Evolutionary conservation across 2,797 vertebrate genomes (phyloP).

Genomic region (Echeneis naucrates): DNA sequence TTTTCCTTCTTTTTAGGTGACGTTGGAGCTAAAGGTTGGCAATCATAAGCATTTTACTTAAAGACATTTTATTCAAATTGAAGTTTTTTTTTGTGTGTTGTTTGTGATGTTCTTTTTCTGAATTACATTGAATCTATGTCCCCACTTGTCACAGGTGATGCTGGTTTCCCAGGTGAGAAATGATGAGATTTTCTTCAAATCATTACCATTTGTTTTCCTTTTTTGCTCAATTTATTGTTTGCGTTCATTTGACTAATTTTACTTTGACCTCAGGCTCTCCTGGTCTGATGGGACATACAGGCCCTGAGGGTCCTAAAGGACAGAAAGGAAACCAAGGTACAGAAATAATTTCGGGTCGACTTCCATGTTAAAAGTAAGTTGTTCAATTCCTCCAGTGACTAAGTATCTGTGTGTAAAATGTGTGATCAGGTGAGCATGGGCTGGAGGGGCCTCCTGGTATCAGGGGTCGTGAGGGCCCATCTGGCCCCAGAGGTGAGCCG

Average conservation of each 20-base stretch:
- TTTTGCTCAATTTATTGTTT: too few relatives aligned
- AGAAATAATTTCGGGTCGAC: constrained; percentile 12
- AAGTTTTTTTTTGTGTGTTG: too few relatives aligned
- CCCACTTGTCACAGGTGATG: constrained; percentile 85
- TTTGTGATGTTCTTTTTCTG: neutral
- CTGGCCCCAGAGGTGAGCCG: constrained; percentile 90
- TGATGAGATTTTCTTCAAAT: neutral
- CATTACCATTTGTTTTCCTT: constrained; percentile 5
- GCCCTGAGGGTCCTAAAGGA: constrained; percentile 92
- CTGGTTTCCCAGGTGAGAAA: constrained; percentile 89
- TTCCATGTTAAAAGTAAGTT: neutral
- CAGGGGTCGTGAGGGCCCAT: constrained; percentile 91
- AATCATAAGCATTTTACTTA: too few relatives aligned
- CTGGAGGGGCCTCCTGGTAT: constrained; percentile 88
- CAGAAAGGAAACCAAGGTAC: constrained; percentile 94
- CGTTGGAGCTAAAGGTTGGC: constrained; percentile 73
- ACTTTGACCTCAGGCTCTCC: constrained; percentile 82
- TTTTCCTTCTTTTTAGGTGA: constrained; percentile 69
- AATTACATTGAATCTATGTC: constrained; percentile 8
- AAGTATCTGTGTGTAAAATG: constrained; percentile 16
- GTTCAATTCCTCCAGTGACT: neutral
- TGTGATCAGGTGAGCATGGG: constrained; percentile 90
- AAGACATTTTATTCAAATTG: too few relatives aligned
- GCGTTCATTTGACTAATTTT: constrained; percentile 28
- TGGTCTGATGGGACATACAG: constrained; percentile 86